Base-by-base conservation (phyloP, 2,113 vertebrate species). In the Sander lucioperca region DNA sequence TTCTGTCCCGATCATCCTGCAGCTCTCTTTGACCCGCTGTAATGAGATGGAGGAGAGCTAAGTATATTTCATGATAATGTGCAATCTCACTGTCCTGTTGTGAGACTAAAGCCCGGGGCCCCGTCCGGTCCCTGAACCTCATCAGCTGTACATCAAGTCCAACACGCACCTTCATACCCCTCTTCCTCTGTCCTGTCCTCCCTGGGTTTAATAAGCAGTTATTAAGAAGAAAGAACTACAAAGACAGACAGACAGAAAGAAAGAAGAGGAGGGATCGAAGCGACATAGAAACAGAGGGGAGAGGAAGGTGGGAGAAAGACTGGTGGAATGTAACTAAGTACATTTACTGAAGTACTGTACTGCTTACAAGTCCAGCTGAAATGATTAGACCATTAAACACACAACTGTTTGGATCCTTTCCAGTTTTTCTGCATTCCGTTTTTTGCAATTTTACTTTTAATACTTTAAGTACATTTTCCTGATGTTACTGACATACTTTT, bases 1-100 rank as follows among this genome's bases (percentile, higher is more conserved):
- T 64, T 79, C 64, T 27, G 43, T 36, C 45, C 76, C 30, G 74
- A 67, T 56, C 74, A 62, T 79, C 84, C 87, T 88, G 50, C 77
- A 74, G 82, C 88, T 84, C 76, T 74, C 80, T 87, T 80, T 88
- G 88, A 92, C 89, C 86, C 9, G 71, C 72, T 21, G 62, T 79
- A 87, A 91, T 78, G 86, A 88, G 86, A 85, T 3, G 4, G 64
- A 82, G 63, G 54, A 80, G 18, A 54, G 65, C 77, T 79, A 86
- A 80, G 87, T 82, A 70, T 82, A 90, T 86, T 82, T 88, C 83
- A 67, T 2, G 14, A 56, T 87, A 82, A 91, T 91, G 84, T 83
- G 76, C 70, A 77, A 56, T 67, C 61, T 74, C 56, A 65, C 54
- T 27, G 54, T 81, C 82, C 77, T 69, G 79, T 83, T 80, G 79